Evolutionary conservation across 2,113 vertebrate genomes (phyloP).

Genomic region (Isichthys henryi): DNA sequence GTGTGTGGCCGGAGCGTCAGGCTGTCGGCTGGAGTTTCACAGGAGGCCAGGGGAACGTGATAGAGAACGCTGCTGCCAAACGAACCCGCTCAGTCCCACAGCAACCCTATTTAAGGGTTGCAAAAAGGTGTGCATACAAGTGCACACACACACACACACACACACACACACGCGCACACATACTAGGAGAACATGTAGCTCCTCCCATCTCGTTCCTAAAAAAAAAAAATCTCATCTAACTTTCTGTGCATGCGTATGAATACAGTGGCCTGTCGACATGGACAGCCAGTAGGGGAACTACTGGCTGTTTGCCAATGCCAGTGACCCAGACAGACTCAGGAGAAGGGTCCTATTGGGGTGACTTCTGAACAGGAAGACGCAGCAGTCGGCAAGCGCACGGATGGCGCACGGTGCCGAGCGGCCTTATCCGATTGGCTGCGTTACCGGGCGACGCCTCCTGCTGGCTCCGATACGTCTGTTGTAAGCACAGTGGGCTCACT

Average conservation of each 20-base stretch:
- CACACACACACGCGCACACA: neutral
- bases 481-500: neutral
- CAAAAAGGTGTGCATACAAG: no score
- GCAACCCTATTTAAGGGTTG: neutral
- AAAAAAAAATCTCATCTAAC: neutral
- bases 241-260: neutral
- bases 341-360: neutral
- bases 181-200: neutral
- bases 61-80: neutral
- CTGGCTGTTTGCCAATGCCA: neutral
- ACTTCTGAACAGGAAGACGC: neutral
- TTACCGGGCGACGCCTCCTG: neutral
- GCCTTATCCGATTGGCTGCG: neutral
- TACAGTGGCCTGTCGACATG: neutral
- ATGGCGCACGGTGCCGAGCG: neutral
- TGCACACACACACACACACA: neutral
- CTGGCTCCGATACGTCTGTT: neutral
- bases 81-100: neutral
- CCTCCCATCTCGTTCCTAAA: neutral
- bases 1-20: neutral
- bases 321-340: neutral
- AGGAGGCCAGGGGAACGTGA: neutral
- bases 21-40: neutral
- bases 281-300: neutral
- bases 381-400: neutral